Conservation (phyloP, 2,797 vertebrate genomes). For the Clarias pachynema region DNA sequence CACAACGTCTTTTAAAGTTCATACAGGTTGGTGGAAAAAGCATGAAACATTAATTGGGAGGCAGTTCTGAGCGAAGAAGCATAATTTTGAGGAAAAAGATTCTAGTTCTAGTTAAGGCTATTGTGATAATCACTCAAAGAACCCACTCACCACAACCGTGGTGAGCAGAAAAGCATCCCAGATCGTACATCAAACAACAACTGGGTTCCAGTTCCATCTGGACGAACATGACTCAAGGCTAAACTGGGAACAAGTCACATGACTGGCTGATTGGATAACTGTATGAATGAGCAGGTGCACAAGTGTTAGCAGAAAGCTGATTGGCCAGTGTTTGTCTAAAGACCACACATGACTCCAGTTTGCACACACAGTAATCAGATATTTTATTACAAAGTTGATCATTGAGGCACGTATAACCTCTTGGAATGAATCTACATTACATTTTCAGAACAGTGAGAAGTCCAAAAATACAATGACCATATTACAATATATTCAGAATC, state of each 20-base stretch:
- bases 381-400: conserved; percentile 26
- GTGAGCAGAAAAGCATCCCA: not conserved
- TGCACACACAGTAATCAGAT: conserved; percentile 22
- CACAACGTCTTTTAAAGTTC: not conserved
- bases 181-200: no score
- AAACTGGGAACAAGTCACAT: not conserved
- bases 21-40: not conserved
- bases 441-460: conserved; percentile 31
- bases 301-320: not conserved
- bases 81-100: not conserved
- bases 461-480: conserved; percentile 36
- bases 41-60: not conserved
- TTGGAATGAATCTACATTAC: conserved; percentile 25
- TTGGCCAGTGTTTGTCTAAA: not conserved
- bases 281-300: not conserved
- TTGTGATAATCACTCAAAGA: not conserved
- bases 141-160: not conserved
- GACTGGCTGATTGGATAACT: not conserved
- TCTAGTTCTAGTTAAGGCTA: no score
- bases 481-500: conserved; percentile 11
- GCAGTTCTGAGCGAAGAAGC: not conserved
- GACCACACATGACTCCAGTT: not conserved
- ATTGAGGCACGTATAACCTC: conserved; percentile 18
- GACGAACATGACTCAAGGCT: not conserved
- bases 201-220: not conserved